A percentile compares a stretch with the other conserved stretches of the same genome.
Evolutionary conservation across 2,797 vertebrate genomes (phyloP).

Genomic region (Chanos chanos): DNA sequence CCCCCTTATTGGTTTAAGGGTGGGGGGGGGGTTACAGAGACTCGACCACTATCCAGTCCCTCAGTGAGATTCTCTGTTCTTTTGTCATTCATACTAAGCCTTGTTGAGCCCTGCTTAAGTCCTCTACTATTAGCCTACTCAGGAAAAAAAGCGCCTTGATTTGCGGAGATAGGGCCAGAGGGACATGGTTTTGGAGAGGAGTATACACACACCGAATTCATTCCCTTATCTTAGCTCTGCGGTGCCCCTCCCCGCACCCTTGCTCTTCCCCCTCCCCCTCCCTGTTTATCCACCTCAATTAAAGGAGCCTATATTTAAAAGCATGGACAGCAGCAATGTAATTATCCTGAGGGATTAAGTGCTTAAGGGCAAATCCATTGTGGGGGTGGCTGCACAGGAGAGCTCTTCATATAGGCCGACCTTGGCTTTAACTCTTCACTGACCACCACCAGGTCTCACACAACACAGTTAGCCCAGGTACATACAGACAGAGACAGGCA

Average conservation of each 20-base stretch:
- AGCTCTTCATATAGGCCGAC: constrained; percentile 42
- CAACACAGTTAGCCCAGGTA: constrained; percentile 13
- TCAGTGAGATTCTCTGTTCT: constrained; percentile 29
- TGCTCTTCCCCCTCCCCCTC: constrained; percentile 31
- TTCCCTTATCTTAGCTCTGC: too few species aligned
- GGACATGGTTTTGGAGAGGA: constrained; percentile 2
- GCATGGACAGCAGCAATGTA: constrained; percentile 42
- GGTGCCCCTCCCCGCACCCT: too few species aligned
- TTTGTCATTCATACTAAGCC: constrained; percentile 59
- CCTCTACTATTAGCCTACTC: constrained; percentile 53
- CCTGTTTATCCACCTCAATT: constrained; percentile 52
- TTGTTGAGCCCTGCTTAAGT: constrained; percentile 52
- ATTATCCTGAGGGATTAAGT: constrained; percentile 56
- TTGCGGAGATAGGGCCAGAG: neutral
- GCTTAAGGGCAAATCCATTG: constrained; percentile 41
- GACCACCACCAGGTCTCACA: too few species aligned
- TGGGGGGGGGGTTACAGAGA: too few species aligned
- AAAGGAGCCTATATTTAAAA: constrained; percentile 54
- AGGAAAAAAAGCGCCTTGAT: constrained; percentile 39
- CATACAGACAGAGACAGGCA: constrained; percentile 4
- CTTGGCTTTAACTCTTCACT: constrained; percentile 55
- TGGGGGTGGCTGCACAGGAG: constrained; percentile 13
- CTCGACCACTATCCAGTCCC: too few species aligned
- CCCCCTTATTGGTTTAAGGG: too few species aligned
- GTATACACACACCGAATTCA: too few species aligned